Evolutionary conservation across 2,888 invertebrate species (phyloP), one percentile per base, ranked within the genome.

Genomic region (Galerucella nymphaeae): DNA sequence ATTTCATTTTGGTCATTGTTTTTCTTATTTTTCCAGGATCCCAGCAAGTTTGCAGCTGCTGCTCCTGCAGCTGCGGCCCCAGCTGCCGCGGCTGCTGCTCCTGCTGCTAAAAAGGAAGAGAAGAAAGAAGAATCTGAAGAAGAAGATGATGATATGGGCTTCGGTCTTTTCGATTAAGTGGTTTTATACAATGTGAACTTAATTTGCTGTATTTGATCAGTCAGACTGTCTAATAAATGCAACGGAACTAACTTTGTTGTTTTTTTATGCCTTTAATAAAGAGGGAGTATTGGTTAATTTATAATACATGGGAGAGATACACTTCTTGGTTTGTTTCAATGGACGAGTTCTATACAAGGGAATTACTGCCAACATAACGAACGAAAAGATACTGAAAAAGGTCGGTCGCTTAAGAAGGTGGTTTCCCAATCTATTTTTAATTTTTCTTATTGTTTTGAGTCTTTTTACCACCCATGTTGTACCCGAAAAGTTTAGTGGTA

Each of bases 91-190:
- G 90, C 90, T 57, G 90, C 89, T 41, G 90, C 89, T 61, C 89
- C 89, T 79, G 90, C 91, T 76, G 90, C 91, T 76, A 92, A 92
- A 82, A 93, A 94, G 84, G 93, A 94, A 85, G 93, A 93, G 82
- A 93, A 94, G 87, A 93, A 94, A 83, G 94, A 95, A 83, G 95
- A 93, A 72, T 90, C 92, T 8, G 94, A 93, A 84, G 92, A 92
- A 76, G 96, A 96, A 79, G 94, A 94, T 83, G 98, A 98, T 82
- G 98, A 98, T 87, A 97, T 99, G 97, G 98, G 98, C 87, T 97
- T 99, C 88, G 98, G 97, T 87, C 93, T 96, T 30, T 96, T 96
- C 85, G 96, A 95, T 87, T 96, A 94, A 72, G 69, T 66, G 2
- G 20, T 66, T 57, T 61, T 53, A 73, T 78, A 77, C 76, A 73